Evolutionary conservation across 2,113 vertebrate species (phyloP), one percentile per base, ranked within the genome.

Genomic region (Spea multiplicata): DNA sequence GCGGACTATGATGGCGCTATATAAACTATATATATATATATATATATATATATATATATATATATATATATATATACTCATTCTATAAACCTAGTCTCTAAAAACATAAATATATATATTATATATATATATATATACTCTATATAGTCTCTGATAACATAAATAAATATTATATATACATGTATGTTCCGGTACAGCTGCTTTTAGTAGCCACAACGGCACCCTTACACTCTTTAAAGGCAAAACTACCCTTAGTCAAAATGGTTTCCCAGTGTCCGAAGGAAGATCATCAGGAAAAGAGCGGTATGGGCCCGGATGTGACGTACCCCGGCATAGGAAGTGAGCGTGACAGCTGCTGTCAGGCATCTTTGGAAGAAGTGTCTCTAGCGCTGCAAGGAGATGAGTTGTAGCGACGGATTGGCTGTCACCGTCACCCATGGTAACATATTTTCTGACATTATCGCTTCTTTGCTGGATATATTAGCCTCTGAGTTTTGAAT

Each of bases 401-500:
- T 71, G 69, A 44, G 50, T 44, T 71, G 49, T 5, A 44, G 52
- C 69, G 44, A 9, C n/a, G 69, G 50, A 30, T 53, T 71, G 50
- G 69, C 12, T 44, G 50, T 71, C 69, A 71, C 69, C 69, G n/a
- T 71, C 49, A 71, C 69, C 16, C 69, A 71, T 55, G 69, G 69
- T 71, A 71, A 70, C 50, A 53, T 3, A 53, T 53, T 53, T 53
- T 53, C 10, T 8, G 6, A 53, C 50, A 53, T 53, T 53, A 53
- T 10, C 10, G 50, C 50, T 53, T 53, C 6, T 10, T 13, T 13
- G 4, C 14, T 59, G 6, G 8, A 59, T 12, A 13, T 59, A 59
- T 59, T 52, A 52, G 50, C 50, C 9, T 52, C 6, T 52, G 50
- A 30, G 30, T 30, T 30, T 30, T 30, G 30, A 30, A 30, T 30